Conservation (phyloP, 37 sponge, comb jelly and placozoan species). For the Aphrocallistes beatrix region DNA sequence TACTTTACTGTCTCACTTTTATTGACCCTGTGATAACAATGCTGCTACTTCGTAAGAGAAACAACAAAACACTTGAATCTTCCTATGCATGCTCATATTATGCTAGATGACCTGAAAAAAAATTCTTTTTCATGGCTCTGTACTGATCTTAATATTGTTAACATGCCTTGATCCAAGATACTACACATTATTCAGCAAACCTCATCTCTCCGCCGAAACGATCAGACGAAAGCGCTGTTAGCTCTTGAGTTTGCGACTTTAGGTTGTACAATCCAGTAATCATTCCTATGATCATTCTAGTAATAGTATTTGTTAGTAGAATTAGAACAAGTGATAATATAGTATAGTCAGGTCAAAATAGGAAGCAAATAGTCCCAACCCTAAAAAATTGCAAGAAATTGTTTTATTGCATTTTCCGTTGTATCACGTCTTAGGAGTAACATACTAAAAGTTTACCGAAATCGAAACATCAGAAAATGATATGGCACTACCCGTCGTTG, state of each 20-base stretch:
- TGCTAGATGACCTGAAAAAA: neutral
- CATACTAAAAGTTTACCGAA: too few relatives aligned
- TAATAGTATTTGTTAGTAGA: too few relatives aligned
- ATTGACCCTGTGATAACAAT: constrained; percentile 16
- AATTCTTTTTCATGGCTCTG: neutral
- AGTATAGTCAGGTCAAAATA: too few relatives aligned
- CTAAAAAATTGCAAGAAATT: too few relatives aligned
- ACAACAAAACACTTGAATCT: neutral
- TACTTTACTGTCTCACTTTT: neutral
- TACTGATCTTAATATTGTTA: neutral
- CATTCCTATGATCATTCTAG: too few relatives aligned
- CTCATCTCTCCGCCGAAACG: neutral
- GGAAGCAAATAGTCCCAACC: too few relatives aligned
- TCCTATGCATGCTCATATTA: neutral
- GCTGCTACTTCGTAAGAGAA: constrained; percentile 7
- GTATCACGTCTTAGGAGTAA: too few relatives aligned
- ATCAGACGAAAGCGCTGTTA: neutral
- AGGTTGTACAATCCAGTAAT: neutral
- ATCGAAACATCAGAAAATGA: too few relatives aligned
- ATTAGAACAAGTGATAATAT: too few relatives aligned
- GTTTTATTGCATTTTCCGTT: too few relatives aligned
- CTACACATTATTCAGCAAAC: constrained; percentile 12
- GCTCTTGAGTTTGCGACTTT: neutral
- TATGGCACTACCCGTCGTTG: too few relatives aligned
- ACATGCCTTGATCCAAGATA: neutral